Evolutionary conservation across 1,140 invertebrate species (phyloP).

Genomic region (Prorops nasuta): DNA sequence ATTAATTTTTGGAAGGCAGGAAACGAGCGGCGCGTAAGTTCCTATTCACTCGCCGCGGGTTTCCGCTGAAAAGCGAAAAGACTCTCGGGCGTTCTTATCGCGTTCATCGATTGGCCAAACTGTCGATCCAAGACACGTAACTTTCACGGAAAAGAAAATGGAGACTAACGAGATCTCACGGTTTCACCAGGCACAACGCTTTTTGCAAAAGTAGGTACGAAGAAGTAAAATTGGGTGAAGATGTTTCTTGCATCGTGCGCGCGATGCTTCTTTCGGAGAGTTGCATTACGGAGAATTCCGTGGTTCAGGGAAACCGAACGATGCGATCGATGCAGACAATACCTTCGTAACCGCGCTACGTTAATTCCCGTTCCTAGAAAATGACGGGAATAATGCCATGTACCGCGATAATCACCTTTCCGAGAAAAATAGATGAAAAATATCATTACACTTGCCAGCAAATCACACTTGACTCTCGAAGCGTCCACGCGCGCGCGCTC

Average conservation of each 20-base stretch:
- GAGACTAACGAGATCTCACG: background rate
- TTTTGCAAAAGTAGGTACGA: conserved; percentile 6
- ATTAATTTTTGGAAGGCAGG: too few species aligned
- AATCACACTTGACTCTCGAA: too few species aligned
- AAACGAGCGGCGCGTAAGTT: too few species aligned
- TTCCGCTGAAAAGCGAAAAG: too few species aligned
- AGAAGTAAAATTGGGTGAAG: conserved; percentile 18
- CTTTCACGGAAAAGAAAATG: too few species aligned
- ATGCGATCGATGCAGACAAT: conserved; percentile 28
- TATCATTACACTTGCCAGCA: background rate
- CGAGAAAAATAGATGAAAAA: conserved; percentile 21
- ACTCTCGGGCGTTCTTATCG: too few species aligned
- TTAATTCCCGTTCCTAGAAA: conserved; percentile 40
- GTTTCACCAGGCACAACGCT: too few species aligned
- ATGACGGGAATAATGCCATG: too few species aligned
- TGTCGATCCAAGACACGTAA: background rate
- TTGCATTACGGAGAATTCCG: conserved; percentile 12
- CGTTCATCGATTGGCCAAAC: background rate
- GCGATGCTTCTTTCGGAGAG: conserved; percentile 5
- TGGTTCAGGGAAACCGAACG: conserved; percentile 24
- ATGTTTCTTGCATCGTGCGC: conserved; percentile 6
- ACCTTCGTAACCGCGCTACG: conserved; percentile 28
- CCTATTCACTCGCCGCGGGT: too few species aligned
- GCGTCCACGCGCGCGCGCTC: too few species aligned
- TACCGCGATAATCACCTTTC: conserved; percentile 19